phyloP scores from a whole-genome alignment of 23 tunicate genomes.

The Ciona savignyi region DNA sequence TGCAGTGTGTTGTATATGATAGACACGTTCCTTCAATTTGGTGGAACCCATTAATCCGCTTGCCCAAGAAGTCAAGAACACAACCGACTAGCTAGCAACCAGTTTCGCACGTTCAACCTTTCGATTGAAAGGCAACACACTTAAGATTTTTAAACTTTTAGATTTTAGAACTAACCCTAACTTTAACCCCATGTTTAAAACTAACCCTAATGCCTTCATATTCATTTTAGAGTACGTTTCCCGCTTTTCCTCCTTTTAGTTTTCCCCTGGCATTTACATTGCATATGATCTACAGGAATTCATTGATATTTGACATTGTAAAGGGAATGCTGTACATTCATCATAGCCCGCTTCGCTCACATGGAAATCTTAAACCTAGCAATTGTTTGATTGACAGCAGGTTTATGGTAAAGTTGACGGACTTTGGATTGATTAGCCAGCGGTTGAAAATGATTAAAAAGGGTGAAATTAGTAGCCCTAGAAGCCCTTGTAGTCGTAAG shows the following conservation, averaged over 20 bases:
- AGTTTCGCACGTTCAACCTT: not conserved
- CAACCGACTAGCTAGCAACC: too few species aligned
- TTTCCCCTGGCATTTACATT: too few species aligned
- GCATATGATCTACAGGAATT: slow-evolving; percentile 62
- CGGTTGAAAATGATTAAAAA: slow-evolving; percentile 23
- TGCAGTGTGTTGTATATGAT: too few species aligned
- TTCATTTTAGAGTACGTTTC: too few species aligned
- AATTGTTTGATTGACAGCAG: slow-evolving; percentile 83
- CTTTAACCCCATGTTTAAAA: too few species aligned
- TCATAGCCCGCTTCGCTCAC: slow-evolving; percentile 40
- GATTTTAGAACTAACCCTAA: too few species aligned
- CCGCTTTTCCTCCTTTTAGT: too few species aligned
- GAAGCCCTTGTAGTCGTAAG: not conserved
- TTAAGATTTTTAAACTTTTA: not conserved
- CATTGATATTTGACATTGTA: slow-evolving; percentile 72
- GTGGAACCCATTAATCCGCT: too few species aligned
- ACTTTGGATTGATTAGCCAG: slow-evolving; percentile 59
- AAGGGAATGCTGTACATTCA: slow-evolving; percentile 81
- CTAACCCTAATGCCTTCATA: too few species aligned
- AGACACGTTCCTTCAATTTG: too few species aligned
- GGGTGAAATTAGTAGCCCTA: too few species aligned
- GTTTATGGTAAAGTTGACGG: slow-evolving; percentile 71
- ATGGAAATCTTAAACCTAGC: slow-evolving; percentile 81
- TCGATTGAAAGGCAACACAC: not conserved
- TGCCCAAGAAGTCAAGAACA: too few species aligned